phyloP scores from a whole-genome alignment of 2,113 vertebrate genomes.

The Todiramphus chloris region DNA sequence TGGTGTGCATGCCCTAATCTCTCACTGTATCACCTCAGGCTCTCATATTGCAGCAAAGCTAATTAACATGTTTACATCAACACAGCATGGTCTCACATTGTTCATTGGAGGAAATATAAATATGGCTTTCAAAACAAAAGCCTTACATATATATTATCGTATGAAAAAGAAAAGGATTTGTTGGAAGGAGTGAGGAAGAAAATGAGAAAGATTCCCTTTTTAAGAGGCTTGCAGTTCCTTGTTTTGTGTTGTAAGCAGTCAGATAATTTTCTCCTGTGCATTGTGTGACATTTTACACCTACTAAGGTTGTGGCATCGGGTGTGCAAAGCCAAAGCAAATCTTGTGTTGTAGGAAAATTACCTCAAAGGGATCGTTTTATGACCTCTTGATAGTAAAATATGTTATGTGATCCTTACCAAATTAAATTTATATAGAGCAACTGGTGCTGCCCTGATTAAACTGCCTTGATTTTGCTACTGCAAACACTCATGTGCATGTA shows the following conservation, averaged over 20 bases:
- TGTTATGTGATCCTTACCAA: background rate
- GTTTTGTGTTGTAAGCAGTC: background rate
- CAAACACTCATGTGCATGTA: background rate
- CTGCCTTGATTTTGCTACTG: slow-evolving; percentile 4
- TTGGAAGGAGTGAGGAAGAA: background rate
- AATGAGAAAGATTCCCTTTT: background rate
- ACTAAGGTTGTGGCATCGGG: background rate
- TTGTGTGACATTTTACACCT: background rate
- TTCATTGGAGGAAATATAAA: slow-evolving; percentile 33
- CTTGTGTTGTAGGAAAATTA: background rate
- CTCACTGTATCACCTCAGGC: slow-evolving; percentile 48
- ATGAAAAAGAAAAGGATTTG: background rate
- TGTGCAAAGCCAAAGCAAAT: slow-evolving; percentile 20
- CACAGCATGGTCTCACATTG: slow-evolving; percentile 12
- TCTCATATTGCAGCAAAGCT: slow-evolving; percentile 46
- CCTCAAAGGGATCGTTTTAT: background rate
- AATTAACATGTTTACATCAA: slow-evolving; percentile 54
- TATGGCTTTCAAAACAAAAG: slow-evolving; percentile 3
- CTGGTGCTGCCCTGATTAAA: background rate
- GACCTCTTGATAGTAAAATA: background rate
- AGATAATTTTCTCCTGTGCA: background rate
- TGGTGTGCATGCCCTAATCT: background rate
- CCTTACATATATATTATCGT: background rate
- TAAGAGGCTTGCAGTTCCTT: background rate
- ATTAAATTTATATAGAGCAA: slow-evolving; percentile 11